A percentile compares a stretch with the other conserved stretches of the same genome.
Evolutionary conservation across 2,113 vertebrate genomes (phyloP).

Genomic region (Columba livia): DNA sequence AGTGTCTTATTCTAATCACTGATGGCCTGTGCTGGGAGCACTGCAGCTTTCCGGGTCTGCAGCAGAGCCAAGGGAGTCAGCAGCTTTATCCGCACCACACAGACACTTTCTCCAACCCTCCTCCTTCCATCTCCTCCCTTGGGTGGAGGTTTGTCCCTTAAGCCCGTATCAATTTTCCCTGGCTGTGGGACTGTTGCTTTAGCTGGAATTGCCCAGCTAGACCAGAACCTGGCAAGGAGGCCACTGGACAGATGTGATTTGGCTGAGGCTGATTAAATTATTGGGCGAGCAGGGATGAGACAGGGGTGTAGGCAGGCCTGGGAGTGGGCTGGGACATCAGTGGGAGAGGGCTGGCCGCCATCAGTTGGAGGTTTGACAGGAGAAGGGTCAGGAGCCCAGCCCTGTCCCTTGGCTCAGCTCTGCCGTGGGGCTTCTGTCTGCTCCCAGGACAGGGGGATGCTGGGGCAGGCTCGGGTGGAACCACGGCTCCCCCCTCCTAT

Average conservation of each 20-base stretch:
- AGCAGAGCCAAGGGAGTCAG: background rate
- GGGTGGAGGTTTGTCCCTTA: background rate
- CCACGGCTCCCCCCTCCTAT: background rate
- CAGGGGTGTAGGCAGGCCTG: constrained; percentile 44
- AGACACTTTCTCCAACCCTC: background rate
- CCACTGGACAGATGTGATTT: constrained; percentile 10
- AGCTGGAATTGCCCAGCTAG: background rate
- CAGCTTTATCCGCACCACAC: background rate
- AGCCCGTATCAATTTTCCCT: fast-evolving
- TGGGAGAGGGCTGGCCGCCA: background rate
- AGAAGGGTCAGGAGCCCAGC: background rate
- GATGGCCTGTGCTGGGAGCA: background rate
- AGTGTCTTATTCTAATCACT: background rate
- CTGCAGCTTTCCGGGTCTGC: background rate
- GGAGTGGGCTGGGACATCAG: constrained; percentile 14
- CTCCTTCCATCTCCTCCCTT: background rate
- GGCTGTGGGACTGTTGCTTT: background rate
- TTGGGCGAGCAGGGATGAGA: background rate
- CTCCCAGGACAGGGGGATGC: background rate
- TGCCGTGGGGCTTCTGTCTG: background rate
- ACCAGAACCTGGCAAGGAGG: background rate
- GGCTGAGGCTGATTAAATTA: background rate
- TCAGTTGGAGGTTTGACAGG: constrained; percentile 23
- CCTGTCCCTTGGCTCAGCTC: background rate
- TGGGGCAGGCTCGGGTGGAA: fast-evolving